phyloP scores from a whole-genome alignment of 92 coral and sea anemone genomes.

The Muricea muricata region DNA sequence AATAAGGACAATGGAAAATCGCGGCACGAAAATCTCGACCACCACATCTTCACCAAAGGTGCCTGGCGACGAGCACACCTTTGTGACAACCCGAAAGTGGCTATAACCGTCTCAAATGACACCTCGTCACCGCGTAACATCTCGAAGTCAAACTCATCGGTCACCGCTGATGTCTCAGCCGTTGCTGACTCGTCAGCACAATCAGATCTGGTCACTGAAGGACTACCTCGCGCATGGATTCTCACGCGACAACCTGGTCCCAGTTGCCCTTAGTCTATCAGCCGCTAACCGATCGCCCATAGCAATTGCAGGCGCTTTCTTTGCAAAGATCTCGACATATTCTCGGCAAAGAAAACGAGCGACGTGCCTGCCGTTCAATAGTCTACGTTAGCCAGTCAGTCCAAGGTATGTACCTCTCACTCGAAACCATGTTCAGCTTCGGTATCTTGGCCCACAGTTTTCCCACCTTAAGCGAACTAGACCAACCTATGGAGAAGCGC shows the following conservation, averaged over 20 bases:
- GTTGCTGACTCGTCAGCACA: conserved; percentile 66
- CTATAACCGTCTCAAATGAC: too few relatives aligned
- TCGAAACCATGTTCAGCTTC: conserved; percentile 71
- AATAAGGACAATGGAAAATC: conserved; percentile 10
- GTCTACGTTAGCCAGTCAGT: conserved; percentile 73
- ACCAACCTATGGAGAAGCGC: neutral
- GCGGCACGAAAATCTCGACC: conserved; percentile 53
- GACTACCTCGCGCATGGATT: conserved; percentile 69
- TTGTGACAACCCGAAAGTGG: conserved; percentile 62
- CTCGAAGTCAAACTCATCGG: conserved; percentile 36
- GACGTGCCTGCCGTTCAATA: conserved; percentile 74
- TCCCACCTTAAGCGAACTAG: conserved; percentile 15
- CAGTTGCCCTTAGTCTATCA: conserved; percentile 59
- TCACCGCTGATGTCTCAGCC: conserved; percentile 57
- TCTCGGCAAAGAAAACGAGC: conserved; percentile 46
- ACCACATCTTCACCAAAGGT: conserved; percentile 60
- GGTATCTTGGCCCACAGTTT: conserved; percentile 55
- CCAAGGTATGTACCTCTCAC: conserved; percentile 71
- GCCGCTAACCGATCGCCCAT: conserved; percentile 87
- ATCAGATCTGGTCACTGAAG: conserved; percentile 67
- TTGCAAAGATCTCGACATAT: conserved; percentile 62
- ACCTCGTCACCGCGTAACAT: too few relatives aligned
- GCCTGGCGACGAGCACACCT: conserved; percentile 61
- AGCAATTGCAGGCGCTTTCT: conserved; percentile 80
- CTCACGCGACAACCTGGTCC: conserved; percentile 52